These are phyloP conservation scores for Nephotettix cincticeps DNA, from an alignment of 1,140 invertebrate species.

Conservation along the genomic window DNA sequence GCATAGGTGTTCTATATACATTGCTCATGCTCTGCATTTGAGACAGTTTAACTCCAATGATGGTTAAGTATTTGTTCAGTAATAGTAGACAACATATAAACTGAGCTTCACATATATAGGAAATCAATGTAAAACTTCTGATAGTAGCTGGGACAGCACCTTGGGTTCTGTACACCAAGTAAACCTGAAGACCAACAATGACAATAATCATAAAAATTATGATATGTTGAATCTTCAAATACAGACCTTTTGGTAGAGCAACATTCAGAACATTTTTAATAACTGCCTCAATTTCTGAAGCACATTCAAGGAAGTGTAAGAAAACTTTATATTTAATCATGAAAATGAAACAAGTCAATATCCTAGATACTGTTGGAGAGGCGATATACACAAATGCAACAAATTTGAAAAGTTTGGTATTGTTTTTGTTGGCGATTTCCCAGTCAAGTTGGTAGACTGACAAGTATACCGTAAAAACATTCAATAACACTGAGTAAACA, in stretches of 20 bases:
- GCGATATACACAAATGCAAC: not conserved
- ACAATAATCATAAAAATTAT: not conserved
- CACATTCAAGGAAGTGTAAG: not conserved
- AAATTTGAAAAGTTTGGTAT: slow-evolving; percentile 1
- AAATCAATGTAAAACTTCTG: not conserved
- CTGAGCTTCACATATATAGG: not conserved
- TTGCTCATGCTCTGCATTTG: not conserved
- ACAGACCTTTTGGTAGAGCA: not conserved
- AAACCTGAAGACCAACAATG: not conserved
- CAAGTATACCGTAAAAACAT: not conserved
- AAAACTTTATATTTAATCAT: not conserved
- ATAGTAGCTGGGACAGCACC: not conserved
- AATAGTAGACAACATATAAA: not conserved
- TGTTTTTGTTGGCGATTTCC: not conserved
- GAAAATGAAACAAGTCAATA: not conserved
- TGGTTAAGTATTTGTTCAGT: not conserved
- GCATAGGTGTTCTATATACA: not conserved
- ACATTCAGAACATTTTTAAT: not conserved
- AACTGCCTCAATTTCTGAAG: not conserved
- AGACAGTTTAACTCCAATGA: not conserved
- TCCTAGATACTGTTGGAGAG: slow-evolving; percentile 1
- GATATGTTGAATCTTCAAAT: not conserved
- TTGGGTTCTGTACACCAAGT: not conserved
- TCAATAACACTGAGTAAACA: not conserved
- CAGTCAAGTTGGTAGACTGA: not conserved